Evolutionary conservation across 1,140 invertebrate genomes (phyloP), one percentile per base, ranked within the genome.

Genomic region (Matsumurasca onukii): DNA sequence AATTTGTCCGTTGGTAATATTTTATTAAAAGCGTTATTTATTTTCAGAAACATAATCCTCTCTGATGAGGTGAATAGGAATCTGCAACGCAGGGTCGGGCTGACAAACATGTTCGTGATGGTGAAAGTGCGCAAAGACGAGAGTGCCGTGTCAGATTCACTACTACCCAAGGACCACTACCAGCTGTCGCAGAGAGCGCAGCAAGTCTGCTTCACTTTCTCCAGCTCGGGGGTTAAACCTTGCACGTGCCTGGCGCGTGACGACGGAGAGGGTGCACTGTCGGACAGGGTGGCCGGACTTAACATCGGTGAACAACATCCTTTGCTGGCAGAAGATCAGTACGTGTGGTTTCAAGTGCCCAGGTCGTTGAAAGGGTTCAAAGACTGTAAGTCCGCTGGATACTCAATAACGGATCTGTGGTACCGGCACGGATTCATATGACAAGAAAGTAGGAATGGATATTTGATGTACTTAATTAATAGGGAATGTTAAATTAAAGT

Each of bases 371-470:
- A 59, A 59, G 55, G 55, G 22, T 59, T 59, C 25, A 25, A n/a
- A 27, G 55, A 59, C 55, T 59, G 55, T 29, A 59, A 59, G 30
- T 59, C 55, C 25, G 3, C 25, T 27, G 55, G 55, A n/a, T 27
- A 59, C 25, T 59, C 55, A 2, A 59, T 59, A 27, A 5, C 55
- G 24, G 55, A 59, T 29, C 30, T 59, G 25, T 59, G 55, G 55
- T 59, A 59, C 30, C 25, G 30, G 25, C 55, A 59, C 30, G 30
- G 55, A 51, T 51, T 51, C 24, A 20, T 51, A 51, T 51, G 49
- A 51, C n/a, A 45, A 12, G 39, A 45, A n/a, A 12, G 9, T n/a
- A n/a, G n/a, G n/a, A n/a, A n/a, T n/a, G n/a, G n/a, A n/a, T n/a
- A n/a, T n/a, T n/a, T n/a, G n/a, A n/a, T n/a, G n/a, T n/a, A n/a